Percentiles rank a stretch among this genome's conserved stretches.
Evolutionary conservation across 1,140 invertebrate species (phyloP).

Genomic region (Helicoverpa armigera): DNA sequence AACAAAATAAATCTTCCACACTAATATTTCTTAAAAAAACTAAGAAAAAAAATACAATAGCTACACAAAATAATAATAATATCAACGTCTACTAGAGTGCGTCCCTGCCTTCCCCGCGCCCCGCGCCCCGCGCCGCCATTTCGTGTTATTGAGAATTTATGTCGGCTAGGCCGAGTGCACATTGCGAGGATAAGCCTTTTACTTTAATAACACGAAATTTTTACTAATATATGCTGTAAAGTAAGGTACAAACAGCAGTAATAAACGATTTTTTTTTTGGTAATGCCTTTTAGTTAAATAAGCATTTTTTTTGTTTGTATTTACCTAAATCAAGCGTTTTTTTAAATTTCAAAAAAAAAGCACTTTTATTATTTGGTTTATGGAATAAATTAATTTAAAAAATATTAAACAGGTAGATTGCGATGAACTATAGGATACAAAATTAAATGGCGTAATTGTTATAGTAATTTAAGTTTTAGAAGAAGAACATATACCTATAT

Average conservation of each 20-base stretch:
- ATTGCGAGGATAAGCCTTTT: conserved; percentile 39
- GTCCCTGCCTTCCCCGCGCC: conserved; percentile 60
- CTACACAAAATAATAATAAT: conserved; percentile 40
- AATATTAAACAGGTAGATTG: no score
- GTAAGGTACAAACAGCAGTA: no score
- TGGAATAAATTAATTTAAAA: no score
- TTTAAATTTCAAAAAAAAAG: background rate
- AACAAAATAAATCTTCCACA: no score
- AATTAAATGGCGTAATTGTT: no score
- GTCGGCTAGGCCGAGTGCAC: conserved; percentile 72
- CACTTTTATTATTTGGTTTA: background rate
- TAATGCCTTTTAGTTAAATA: background rate
- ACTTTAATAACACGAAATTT: background rate
- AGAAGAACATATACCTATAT: no score
- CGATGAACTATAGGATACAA: no score
- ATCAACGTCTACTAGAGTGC: conserved; percentile 49
- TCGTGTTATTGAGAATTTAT: conserved; percentile 85
- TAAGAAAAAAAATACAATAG: conserved; percentile 16
- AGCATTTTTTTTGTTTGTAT: background rate
- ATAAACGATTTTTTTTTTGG: no score
- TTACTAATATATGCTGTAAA: no score
- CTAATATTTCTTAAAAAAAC: background rate
- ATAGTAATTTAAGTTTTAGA: no score
- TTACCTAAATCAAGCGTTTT: background rate
- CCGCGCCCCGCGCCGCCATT: conserved; percentile 71